Evolutionary conservation across 23 tunicate genomes (phyloP).

Genomic region (Aplidium turbinatum): DNA sequence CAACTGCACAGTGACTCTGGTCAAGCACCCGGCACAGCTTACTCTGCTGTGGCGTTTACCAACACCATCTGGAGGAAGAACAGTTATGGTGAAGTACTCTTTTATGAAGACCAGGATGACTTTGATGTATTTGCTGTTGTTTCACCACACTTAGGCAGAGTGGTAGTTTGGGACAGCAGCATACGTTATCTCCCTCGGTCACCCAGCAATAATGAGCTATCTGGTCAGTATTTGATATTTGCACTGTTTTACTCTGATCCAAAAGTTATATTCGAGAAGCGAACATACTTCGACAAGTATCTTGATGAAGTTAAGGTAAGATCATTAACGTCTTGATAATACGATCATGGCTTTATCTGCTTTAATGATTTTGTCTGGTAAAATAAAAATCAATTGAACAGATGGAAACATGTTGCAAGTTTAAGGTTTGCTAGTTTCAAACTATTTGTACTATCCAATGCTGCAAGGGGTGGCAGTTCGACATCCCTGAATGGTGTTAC

Average conservation of each 20-base stretch:
- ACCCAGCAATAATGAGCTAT: slow-evolving; percentile 67
- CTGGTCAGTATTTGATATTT: slow-evolving; percentile 53
- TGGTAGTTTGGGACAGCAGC: slow-evolving; percentile 65
- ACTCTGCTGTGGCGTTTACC: slow-evolving; percentile 50
- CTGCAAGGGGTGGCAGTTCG: too few relatives aligned
- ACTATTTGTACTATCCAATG: too few relatives aligned
- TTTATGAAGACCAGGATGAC: slow-evolving; percentile 69
- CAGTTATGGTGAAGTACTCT: slow-evolving; percentile 76
- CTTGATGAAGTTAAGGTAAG: slow-evolving; percentile 51
- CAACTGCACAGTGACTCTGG: slow-evolving; percentile 37
- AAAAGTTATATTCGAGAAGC: slow-evolving; percentile 26
- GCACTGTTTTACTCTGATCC: slow-evolving; percentile 47
- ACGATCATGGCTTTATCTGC: too few relatives aligned
- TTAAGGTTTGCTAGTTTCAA: too few relatives aligned
- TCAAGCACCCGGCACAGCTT: slow-evolving; percentile 19
- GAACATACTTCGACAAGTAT: slow-evolving; percentile 39
- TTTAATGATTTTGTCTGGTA: too few relatives aligned
- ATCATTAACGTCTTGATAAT: too few relatives aligned
- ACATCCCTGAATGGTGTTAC: too few relatives aligned
- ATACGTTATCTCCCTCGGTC: slow-evolving; percentile 63
- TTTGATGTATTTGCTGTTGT: slow-evolving; percentile 64
- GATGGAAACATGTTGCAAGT: too few relatives aligned
- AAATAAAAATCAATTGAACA: too few relatives aligned
- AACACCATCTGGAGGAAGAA: slow-evolving; percentile 82
- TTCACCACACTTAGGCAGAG: slow-evolving; percentile 49